Evolutionary conservation across 2,888 invertebrate species (phyloP), one percentile per base, ranked within the genome.

Genomic region (Dascillus cervinus): DNA sequence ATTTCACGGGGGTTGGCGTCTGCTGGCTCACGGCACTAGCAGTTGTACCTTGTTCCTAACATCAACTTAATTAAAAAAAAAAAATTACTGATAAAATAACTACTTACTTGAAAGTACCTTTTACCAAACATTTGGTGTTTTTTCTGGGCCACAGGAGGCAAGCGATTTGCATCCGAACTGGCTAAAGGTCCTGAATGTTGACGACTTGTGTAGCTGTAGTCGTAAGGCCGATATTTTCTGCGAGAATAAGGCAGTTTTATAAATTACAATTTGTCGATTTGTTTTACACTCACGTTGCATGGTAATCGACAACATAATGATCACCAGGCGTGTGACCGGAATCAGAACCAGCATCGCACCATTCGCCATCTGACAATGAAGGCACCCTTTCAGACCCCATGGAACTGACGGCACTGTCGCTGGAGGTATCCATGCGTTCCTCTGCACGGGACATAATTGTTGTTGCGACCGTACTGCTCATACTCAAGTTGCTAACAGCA

Each of bases 41-140:
- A 14, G 40, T 38, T 14, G 39, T 38, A 8, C 55, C 53, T 44
- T 59, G 58, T 35, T 60, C 60, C 53, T 57, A 24, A 11, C 42
- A 33, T 4, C 11, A 24, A 24, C 4, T 24, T 24, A 10, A 5
- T 13, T 22, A 2, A n/a, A n/a, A n/a, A n/a, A n/a, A n/a, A n/a
- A n/a, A n/a, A n/a, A n/a, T n/a, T n/a, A n/a, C n/a, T n/a, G n/a
- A n/a, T n/a, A n/a, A n/a, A n/a, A 22, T 8, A 2, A 25, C 4
- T 8, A 41, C 42, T 42, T 53, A 72, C 88, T 64, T 87, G 86
- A 53, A 86, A 81, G 64, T 82, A 86, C 47, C 90, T 67, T 61
- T 90, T 89, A 4, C 89, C 91, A 57, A 87, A 91, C 82, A 91
- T 82, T 52, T 90, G 90, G 58, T 90, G 89, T 61, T 91, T 91